Base-by-base conservation (phyloP, 2,888 invertebrate genomes). In the Listrodromus nycthemerus region DNA sequence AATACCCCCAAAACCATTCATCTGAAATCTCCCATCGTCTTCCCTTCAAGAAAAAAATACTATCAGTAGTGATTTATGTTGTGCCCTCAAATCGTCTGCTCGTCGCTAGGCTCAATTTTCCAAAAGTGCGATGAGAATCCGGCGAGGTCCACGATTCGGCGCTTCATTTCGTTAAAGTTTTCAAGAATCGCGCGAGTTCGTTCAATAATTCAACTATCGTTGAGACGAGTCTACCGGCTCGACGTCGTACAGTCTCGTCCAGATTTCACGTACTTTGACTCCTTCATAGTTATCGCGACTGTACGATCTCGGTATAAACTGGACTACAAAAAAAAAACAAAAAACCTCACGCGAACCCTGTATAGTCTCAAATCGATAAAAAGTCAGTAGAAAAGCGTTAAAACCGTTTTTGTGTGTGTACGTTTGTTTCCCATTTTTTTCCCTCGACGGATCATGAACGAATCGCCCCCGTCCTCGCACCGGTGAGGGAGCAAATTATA, bases 281-380 rank as follows among this genome's bases (percentile, higher is more conserved):
- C 65, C 19, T 61, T 82, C 58, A n/a, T 50, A 55, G 55, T 58
- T 48, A 69, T 55, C 45, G 61, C 52, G 65, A 81, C 70, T 70
- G 75, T 75, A 48, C 50, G 16, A 48, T 69, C 41, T 82, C 75
- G 70, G 58, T 75, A 48, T 24, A 27, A 50, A 80, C 41, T 50
- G 58, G n/a, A 70, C 37, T 63, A 63, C 50, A 37, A 70, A 61
- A 58, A 61, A 45, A 73, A n/a, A n/a, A n/a, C n/a, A n/a, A n/a
- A 73, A 45, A 73, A 63, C 4, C 33, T 63, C 69, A 67, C 50
- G 74, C 58, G 61, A 78, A 83, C 71, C 75, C 73, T 73, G 80
- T 80, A 71, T 73, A 82, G 71, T 83, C 74, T 79, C 73, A 65
- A 83, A 80, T 83, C 63, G 48, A 82, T 82, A 85, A 82, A 83